Evolutionary conservation across 2,888 invertebrate species (phyloP), one percentile per base, ranked within the genome.

Genomic region (Apodemia mormo): DNA sequence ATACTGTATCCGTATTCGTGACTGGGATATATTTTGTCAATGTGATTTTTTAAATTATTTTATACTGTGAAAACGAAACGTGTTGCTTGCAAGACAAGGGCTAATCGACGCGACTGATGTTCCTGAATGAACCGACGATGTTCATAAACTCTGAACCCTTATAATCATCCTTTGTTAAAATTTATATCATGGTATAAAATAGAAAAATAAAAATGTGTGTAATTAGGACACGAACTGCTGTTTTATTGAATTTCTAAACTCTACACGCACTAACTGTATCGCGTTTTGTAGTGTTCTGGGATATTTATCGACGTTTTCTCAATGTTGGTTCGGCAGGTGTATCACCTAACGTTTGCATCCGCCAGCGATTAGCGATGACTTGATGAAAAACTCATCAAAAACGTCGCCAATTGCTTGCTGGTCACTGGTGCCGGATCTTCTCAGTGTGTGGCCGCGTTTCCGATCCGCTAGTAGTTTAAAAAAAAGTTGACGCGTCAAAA

Each of bases 171-270:
- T 92, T 85, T 87, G 91, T 92, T 92, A 91, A 87, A 83, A 88
- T 89, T 90, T 89, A 85, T 90, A 91, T 89, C 87, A 89, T 88
- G 86, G 82, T 90, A 90, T 89, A 89, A 87, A 87, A 88, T 90
- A 90, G 87, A 81, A 81, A 83, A 92, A 90, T 88, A 90, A 90
- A 88, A 87, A 82, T 90, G 92, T 92, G 92, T 93, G 92, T 92
- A 90, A 89, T 86, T 92, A 92, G 91, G 82, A 88, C 85, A 85
- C 82, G 75, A 77, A 85, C 74, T 74, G 86, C 76, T 85, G 90
- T 92, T 92, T 91, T 75, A 91, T 89, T 91, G 68, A 68, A 68
- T 70, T 12, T 67, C 30, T 33, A n/a, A 40, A 37, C n/a, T 6
- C 49, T 40, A 37, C n/a, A 29, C 4, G 9, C 37, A 65, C 43